Percentiles rank a stretch among this genome's conserved stretches.
These are phyloP conservation scores for Microcebus jonahi DNA, from an alignment of 2,113 vertebrate genomes.

Conservation along the genomic window DNA sequence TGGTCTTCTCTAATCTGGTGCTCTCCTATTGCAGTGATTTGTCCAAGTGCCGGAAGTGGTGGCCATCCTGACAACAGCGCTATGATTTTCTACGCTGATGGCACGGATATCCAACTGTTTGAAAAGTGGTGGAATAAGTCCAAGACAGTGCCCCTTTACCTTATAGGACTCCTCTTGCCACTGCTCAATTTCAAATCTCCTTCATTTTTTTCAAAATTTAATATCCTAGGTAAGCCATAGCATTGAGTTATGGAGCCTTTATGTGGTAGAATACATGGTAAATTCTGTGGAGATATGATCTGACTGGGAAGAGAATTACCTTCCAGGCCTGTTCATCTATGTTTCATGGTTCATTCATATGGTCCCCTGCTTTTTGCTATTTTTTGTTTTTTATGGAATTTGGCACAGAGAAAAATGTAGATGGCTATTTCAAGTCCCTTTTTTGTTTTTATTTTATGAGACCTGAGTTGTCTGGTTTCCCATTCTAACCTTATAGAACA, in stretches of 20 bases:
- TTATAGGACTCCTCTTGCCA: conserved; percentile 92
- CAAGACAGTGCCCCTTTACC: conserved; percentile 93
- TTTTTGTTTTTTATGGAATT: neutral
- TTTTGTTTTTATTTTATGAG: neutral
- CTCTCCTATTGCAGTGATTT: conserved; percentile 89
- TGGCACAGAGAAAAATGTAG: neutral
- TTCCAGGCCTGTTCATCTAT: neutral
- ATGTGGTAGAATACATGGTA: neutral
- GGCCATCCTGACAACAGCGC: conserved; percentile 77
- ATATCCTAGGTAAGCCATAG: conserved; percentile 91
- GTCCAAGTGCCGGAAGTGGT: conserved; percentile 85
- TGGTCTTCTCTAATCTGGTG: neutral
- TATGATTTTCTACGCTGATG: conserved; percentile 66
- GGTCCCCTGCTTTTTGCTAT: neutral
- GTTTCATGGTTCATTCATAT: neutral
- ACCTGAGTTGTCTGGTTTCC: neutral
- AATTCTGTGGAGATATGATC: neutral
- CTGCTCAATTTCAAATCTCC: conserved; percentile 96
- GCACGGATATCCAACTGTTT: conserved; percentile 84
- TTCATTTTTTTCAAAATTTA: conserved; percentile 98
- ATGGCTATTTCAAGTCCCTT: neutral
- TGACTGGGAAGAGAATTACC: neutral
- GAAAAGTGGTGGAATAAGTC: conserved; percentile 94
- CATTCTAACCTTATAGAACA: neutral
- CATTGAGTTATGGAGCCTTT: neutral